Percentiles rank a stretch among this genome's conserved stretches.
Evolutionary conservation across 2,113 vertebrate genomes (phyloP).

Genomic region (Romanogobio albipinnatus): DNA sequence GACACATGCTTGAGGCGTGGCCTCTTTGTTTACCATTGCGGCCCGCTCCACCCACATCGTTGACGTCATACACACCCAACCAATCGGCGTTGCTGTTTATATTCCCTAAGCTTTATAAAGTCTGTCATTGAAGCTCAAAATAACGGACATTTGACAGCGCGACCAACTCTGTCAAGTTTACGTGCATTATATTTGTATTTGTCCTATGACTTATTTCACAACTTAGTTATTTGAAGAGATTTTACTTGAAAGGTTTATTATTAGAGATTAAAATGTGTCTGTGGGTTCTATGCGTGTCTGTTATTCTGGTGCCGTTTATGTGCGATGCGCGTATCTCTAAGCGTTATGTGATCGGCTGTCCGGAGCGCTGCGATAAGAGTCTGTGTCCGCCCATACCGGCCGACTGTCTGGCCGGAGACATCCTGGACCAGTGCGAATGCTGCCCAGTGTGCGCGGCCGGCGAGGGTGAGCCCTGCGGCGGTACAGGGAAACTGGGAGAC

Average conservation of each 20-base stretch:
- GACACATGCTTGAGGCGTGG: conserved; percentile 24
- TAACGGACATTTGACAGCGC: conserved; percentile 1
- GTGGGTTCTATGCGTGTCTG: conserved; percentile 54
- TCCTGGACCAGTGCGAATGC: conserved; percentile 85
- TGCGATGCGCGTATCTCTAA: conserved; percentile 59
- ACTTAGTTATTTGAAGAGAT: background rate
- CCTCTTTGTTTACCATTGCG: background rate
- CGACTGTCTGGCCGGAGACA: conserved; percentile 75
- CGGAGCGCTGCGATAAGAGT: conserved; percentile 80
- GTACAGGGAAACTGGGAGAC: conserved; percentile 63
- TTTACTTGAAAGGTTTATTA: background rate
- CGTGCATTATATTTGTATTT: background rate
- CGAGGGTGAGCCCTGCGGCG: conserved; percentile 84
- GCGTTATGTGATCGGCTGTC: conserved; percentile 68
- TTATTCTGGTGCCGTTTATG: conserved; percentile 47
- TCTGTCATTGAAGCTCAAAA: background rate
- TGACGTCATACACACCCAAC: conserved; percentile 60
- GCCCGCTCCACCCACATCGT: background rate
- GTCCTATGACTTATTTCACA: background rate
- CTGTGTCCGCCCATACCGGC: conserved; percentile 76
- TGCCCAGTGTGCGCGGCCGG: conserved; percentile 86
- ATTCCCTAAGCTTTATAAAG: conserved; percentile 57
- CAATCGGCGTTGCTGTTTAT: conserved; percentile 69
- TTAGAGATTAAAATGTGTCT: conserved; percentile 39
- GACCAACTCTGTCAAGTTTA: background rate